Conservation (phyloP, 1,140 invertebrate species). For the Chionoecetes opilio region DNA sequence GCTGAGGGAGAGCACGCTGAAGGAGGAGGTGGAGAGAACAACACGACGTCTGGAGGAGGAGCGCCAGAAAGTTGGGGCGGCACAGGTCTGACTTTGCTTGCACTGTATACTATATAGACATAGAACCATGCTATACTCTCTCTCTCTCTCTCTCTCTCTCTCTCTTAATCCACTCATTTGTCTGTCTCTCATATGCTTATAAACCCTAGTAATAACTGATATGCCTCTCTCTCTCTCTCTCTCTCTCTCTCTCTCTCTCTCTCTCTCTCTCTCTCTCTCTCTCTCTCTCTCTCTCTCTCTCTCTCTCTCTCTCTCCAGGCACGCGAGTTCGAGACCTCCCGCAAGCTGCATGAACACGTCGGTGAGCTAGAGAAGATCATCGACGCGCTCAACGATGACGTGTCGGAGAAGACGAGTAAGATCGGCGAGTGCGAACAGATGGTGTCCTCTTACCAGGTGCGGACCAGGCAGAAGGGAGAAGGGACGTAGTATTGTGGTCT, state of each 20-base stretch:
- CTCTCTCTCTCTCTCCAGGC: background rate
- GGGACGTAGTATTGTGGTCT: background rate
- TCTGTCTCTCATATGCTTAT: no score
- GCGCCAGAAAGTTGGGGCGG: background rate
- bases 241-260: no score
- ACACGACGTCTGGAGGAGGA: conserved; percentile 35
- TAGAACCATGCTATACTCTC: background rate
- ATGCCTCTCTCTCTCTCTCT: background rate
- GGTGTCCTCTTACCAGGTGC: conserved; percentile 49
- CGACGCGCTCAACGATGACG: conserved; percentile 32
- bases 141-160: no score
- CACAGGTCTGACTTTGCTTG: background rate
- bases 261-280: no score
- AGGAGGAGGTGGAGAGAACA: conserved; percentile 31
- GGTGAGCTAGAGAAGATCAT: conserved; percentile 32
- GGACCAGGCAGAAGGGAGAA: background rate
- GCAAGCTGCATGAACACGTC: conserved; percentile 31
- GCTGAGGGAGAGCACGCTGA: background rate
- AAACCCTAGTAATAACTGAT: no score
- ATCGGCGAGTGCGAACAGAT: conserved; percentile 41
- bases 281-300: no score
- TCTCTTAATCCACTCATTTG: no score
- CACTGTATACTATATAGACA: no score
- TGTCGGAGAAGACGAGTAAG: background rate
- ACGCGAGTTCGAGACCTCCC: background rate